Base-by-base conservation (phyloP, 2,113 vertebrate species). In the Pomatorhinus ruficollis region DNA sequence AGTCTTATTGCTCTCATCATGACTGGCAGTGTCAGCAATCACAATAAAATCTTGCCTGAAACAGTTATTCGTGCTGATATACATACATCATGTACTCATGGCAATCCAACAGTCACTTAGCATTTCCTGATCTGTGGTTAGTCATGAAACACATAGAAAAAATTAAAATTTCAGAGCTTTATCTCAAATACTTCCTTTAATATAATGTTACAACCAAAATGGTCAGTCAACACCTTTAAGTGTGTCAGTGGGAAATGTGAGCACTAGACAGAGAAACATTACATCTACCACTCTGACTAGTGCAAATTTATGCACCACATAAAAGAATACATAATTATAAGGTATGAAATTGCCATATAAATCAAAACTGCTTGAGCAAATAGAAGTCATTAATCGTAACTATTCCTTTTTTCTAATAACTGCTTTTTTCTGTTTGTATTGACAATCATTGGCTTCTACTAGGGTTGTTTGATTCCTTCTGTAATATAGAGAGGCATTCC, bases 321-420 rank as follows among this genome's bases (percentile, higher is more conserved):
- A 56, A 42, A 94, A 60, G 37, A 93, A 76, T 39, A 45, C 5
- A 1, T 45, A 57, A 76, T 79, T 76, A 87, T 53, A 59, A 90
- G 81, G 47, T 75, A 83, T 42, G 66, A 89, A 91, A 91, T 65
- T 76, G 42, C 40, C 30, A 76, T 45, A 87, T 85, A 91, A 95
- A 93, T 87, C 87, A 96, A 66, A 93, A 72, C 23, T 60, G 31
- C 66, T 53, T 56, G 28, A 85, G 40, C 65, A 89, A 96, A 93
- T 49, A 79, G 57, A 91, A 93, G 50, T 69, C 65, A 93, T 96
- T 91, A 89, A 89, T 91, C 74, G 65, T 61, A 91, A 57, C 23
- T 57, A 42, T 24, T 49, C 19, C 8, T 40, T 61, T 76, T 52
- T 54, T 27, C 3, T 50, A 93, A 65, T 65, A 60, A 84, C 33